Evolutionary conservation across 2,113 vertebrate species (phyloP).

Genomic region (Mustela lutreola): DNA sequence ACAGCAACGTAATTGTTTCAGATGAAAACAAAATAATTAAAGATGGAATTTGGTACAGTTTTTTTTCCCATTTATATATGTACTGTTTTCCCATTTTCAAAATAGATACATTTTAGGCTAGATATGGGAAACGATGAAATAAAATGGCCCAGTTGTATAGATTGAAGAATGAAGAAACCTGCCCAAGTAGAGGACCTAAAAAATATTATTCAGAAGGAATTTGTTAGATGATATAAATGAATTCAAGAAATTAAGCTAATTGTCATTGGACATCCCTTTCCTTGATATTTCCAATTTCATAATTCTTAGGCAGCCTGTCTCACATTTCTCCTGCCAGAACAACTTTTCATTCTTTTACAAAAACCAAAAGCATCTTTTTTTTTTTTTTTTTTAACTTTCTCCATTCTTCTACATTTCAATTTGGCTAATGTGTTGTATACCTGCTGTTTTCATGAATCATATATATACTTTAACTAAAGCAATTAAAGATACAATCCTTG

Average conservation of each 20-base stretch:
- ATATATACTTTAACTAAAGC: not conserved
- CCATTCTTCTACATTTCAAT: not conserved
- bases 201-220: constrained; percentile 51
- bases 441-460: not conserved
- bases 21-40: constrained; percentile 60
- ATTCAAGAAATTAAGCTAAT: constrained; percentile 52
- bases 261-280: not conserved
- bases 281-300: not conserved
- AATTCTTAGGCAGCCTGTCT: not conserved
- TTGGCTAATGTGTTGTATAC: not conserved
- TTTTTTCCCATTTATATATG: not conserved
- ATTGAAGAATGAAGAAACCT: constrained; percentile 8
- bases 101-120: constrained; percentile 54
- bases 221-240: not conserved
- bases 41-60: not conserved
- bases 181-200: not conserved
- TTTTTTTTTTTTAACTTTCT: not conserved
- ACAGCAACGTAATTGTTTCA: not conserved
- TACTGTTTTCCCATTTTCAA: constrained; percentile 8
- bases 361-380: not conserved
- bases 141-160: not conserved
- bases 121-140: not conserved
- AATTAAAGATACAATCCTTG: not conserved
- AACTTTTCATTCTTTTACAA: constrained; percentile 3
- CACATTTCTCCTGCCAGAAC: not conserved